Conservation (phyloP, 2,113 vertebrate species). For the Glaucomys volans region DNA sequence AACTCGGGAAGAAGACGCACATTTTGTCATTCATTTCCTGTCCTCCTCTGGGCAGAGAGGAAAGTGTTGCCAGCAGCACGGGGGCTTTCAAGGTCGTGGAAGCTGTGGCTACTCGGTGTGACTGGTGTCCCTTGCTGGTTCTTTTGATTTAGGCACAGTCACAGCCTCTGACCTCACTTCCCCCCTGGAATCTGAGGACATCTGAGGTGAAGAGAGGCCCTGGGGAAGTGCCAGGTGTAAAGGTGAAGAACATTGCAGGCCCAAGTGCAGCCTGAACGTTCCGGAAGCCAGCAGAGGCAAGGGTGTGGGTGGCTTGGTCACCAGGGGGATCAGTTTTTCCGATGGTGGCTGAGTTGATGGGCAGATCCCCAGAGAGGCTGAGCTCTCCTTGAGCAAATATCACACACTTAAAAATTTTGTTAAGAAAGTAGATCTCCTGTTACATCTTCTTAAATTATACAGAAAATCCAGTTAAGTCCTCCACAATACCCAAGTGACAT, state of each 20-base stretch:
- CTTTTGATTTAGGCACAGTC: background rate
- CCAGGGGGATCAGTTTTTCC: rapidly evolving
- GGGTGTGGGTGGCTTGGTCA: rapidly evolving
- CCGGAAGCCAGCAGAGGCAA: background rate
- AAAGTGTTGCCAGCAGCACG: background rate
- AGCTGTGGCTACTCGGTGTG: background rate
- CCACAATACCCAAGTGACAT: background rate
- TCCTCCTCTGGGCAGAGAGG: background rate
- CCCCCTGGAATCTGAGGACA: background rate
- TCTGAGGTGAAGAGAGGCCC: background rate
- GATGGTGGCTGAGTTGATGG: background rate
- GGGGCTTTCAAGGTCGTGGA: background rate
- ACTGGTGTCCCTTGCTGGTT: background rate
- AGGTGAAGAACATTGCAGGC: background rate
- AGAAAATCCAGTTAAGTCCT: background rate
- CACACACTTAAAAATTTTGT: background rate
- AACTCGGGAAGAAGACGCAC: background rate
- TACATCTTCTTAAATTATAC: background rate
- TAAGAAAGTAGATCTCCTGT: background rate
- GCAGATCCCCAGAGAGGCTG: background rate
- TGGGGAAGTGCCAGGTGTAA: background rate
- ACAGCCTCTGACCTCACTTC: background rate
- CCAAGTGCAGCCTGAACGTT: no score
- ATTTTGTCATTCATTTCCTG: background rate
- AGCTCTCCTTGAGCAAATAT: background rate